Evolutionary conservation across 2,888 invertebrate species (phyloP), one percentile per base, ranked within the genome.

Genomic region (Sarcophaga rosellei): DNA sequence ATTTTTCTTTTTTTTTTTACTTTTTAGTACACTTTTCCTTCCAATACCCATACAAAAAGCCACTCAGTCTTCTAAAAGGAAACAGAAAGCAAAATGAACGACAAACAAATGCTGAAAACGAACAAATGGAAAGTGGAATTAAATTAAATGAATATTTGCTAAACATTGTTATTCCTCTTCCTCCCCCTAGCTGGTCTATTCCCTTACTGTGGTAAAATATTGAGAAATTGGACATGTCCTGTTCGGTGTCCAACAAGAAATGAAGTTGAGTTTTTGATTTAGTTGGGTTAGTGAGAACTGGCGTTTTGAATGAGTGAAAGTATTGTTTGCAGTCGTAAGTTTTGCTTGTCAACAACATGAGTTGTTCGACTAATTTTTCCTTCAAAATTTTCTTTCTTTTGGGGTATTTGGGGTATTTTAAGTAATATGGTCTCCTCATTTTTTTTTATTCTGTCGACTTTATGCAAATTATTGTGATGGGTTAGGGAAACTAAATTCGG

Each of bases 101-200:
- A 65, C 57, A 76, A 15, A n/a, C 45, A 70, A 70, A 21, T 62
- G 61, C 76, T 45, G 15, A 65, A 76, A 70, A 68, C 15, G 20
- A 57, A 53, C 21, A 75, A 45, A 73, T 47, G 63, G 57, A 72
- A 25, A 59, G 45, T 45, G 65, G 59, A 83, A 47, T 61, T 53
- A 44, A 76, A 62, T 75, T 35, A 53, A 47, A 70, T 70, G 44
- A 70, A 53, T 53, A 53, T 53, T 53, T 53, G 15, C 23, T 20
- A 70, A 35, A 21, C 20, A 65, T 63, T 57, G 57, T 47, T 73
- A 44, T 69, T 69, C 17, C 35, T 10, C 2, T 35, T 35, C 1
- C 35, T 8, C 8, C 5, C 35, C 35, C 35, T 5, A 6, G 35
- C 5, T 1, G 35, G 47, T 47, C 12, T 15, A 47, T 47, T 47